phyloP scores from a whole-genome alignment of 2,113 vertebrate genomes.

The Psilopsiagon aurifrons region DNA sequence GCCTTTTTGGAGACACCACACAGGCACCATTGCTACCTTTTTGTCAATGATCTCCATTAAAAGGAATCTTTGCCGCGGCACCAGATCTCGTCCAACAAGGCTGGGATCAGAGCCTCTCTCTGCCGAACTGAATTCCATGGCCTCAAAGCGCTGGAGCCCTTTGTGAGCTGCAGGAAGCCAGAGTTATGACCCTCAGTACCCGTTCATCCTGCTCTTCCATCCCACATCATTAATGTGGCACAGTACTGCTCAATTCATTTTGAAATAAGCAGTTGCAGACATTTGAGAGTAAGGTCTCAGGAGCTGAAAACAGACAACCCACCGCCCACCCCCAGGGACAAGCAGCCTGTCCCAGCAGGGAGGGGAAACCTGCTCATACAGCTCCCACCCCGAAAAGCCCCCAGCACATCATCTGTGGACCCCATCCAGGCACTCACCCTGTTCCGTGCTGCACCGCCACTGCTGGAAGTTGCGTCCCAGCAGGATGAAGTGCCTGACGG shows the following conservation, averaged over 20 bases:
- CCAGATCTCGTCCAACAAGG: conserved; percentile 72
- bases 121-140: conserved; percentile 79
- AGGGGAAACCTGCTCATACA: background rate
- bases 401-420: background rate
- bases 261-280: background rate
- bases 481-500: conserved; percentile 84
- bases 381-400: background rate
- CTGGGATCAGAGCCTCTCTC: conserved; percentile 71
- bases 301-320: background rate
- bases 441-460: conserved; percentile 92
- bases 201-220: background rate
- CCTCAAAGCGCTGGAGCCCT: conserved; percentile 92
- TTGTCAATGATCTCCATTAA: conserved; percentile 87
- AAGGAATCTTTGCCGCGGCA: conserved; percentile 90
- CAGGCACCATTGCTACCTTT: conserved; percentile 79
- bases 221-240: background rate
- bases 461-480: conserved; percentile 95
- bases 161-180: conserved; percentile 82
- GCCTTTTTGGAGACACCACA: background rate
- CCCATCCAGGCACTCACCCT: conserved; percentile 74
- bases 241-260: background rate
- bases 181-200: background rate
- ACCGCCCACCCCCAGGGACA: background rate
- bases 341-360: background rate
- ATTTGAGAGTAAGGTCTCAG: background rate